Evolutionary conservation across 2,888 invertebrate genomes (phyloP).

Genomic region (Tuta absoluta): DNA sequence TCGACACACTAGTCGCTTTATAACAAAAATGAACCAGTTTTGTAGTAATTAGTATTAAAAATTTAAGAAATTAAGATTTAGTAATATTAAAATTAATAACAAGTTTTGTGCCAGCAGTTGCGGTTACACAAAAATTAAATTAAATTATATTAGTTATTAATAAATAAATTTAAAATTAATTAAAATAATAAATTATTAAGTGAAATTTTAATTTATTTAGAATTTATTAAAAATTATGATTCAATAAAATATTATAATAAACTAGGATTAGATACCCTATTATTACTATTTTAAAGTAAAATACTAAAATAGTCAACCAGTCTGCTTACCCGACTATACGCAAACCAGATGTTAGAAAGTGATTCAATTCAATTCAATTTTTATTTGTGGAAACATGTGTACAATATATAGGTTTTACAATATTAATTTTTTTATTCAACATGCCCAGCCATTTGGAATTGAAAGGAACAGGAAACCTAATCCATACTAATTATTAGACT

Average conservation of each 20-base stretch:
- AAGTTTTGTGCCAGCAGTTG: constrained; percentile 86
- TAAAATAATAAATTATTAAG: constrained; percentile 73
- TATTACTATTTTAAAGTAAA: constrained; percentile 80
- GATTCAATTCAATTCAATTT: no score
- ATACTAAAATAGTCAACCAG: constrained; percentile 81
- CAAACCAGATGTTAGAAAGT: no score
- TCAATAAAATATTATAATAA: constrained; percentile 72
- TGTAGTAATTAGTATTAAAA: constrained; percentile 77
- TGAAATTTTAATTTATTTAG: constrained; percentile 83
- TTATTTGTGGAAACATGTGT: no score
- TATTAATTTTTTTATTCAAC: no score
- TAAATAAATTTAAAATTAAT: no score
- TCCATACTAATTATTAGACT: no score
- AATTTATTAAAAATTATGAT: constrained; percentile 60
- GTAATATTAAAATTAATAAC: constrained; percentile 81
- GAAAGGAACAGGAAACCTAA: no score
- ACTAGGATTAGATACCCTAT: constrained; percentile 87
- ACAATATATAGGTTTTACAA: no score
- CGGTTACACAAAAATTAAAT: constrained; percentile 84
- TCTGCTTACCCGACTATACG: no score
- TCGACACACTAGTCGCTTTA: no score
- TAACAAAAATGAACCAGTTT: no score
- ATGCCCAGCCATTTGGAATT: no score
- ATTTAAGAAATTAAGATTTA: constrained; percentile 78
- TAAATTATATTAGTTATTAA: constrained; percentile 77